phyloP scores from a whole-genome alignment of 2,797 vertebrate genomes.

The Arrhamphus sclerolepis region DNA sequence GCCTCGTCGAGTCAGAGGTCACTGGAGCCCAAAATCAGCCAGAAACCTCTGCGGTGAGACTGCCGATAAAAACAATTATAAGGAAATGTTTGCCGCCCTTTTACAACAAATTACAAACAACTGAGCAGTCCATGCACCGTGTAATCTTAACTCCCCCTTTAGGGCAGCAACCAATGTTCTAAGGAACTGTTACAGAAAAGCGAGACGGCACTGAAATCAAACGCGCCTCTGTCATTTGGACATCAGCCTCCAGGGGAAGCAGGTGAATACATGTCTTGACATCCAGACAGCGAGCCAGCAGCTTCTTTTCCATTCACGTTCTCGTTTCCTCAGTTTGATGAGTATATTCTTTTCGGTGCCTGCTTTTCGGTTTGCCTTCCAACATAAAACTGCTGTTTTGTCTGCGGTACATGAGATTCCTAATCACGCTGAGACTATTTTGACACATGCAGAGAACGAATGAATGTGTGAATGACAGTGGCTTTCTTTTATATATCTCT shows the following conservation, averaged over 20 bases:
- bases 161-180: slow-evolving; percentile 28
- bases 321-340: slow-evolving; percentile 26
- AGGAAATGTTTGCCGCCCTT: too few species aligned
- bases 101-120: too few species aligned
- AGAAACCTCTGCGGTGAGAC: slow-evolving; percentile 54
- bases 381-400: slow-evolving; percentile 7
- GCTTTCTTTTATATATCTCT: too few species aligned
- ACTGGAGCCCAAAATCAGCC: slow-evolving; percentile 15
- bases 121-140: neutral
- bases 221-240: slow-evolving; percentile 35
- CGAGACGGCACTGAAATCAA: slow-evolving; percentile 9
- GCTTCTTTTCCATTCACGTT: slow-evolving; percentile 39
- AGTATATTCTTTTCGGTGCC: slow-evolving; percentile 12
- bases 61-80: neutral
- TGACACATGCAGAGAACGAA: neutral
- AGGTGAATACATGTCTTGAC: slow-evolving; percentile 40
- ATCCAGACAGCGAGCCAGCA: neutral
- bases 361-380: slow-evolving; percentile 16
- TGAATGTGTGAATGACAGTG: too few species aligned
- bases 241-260: slow-evolving; percentile 32
- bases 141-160: slow-evolving; percentile 9
- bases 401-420: neutral
- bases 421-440: neutral
- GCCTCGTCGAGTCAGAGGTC: slow-evolving; percentile 25
- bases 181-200: slow-evolving; percentile 25